Conservation (phyloP, 2,797 vertebrate genomes). For the Erpetoichthys calabaricus region DNA sequence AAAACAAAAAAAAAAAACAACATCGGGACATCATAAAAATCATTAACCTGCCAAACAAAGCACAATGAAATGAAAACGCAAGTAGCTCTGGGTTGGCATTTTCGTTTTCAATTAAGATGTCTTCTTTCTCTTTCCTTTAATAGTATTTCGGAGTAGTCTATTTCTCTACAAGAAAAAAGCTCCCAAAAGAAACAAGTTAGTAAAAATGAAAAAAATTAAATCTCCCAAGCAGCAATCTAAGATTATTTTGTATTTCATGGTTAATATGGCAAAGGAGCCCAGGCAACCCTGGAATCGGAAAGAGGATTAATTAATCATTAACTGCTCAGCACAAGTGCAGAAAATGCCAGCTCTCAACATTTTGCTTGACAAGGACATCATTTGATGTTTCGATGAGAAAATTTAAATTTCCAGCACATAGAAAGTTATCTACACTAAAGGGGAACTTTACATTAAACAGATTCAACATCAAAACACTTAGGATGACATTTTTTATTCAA, state of each 20-base stretch:
- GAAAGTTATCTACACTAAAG: slow-evolving; percentile 56
- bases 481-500: slow-evolving; percentile 57
- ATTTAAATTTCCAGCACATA: slow-evolving; percentile 50
- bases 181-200: too few relatives aligned
- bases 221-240: background rate
- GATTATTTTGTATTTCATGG: slow-evolving; percentile 1
- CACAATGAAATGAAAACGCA: too few relatives aligned
- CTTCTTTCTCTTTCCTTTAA: too few relatives aligned
- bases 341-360: slow-evolving; percentile 49
- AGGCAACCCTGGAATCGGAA: slow-evolving; percentile 24
- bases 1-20: too few relatives aligned
- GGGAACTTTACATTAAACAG: slow-evolving; percentile 60
- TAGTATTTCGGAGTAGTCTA: too few relatives aligned
- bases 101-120: too few relatives aligned
- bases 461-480: slow-evolving; percentile 56
- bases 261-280: slow-evolving; percentile 7
- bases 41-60: too few relatives aligned
- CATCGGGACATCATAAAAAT: too few relatives aligned
- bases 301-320: slow-evolving; percentile 62
- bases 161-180: too few relatives aligned
- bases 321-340: slow-evolving; percentile 30
- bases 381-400: slow-evolving; percentile 49
- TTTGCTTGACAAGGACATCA: slow-evolving; percentile 20
- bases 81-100: too few relatives aligned
- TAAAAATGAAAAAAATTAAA: background rate